Conservation (phyloP, 2,888 invertebrate species). For the Patella depressa region DNA sequence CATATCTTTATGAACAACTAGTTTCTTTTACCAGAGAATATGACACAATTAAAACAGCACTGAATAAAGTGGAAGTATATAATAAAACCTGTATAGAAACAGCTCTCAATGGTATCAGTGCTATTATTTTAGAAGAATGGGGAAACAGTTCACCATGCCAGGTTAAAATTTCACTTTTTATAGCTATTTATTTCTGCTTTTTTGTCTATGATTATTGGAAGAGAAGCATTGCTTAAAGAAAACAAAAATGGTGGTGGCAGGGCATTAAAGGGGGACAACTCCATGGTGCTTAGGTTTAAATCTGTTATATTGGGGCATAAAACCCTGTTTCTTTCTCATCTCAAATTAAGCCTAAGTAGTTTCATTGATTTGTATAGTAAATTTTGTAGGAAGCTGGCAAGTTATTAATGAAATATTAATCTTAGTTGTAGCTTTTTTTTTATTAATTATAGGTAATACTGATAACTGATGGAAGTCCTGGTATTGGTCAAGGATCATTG, state of each 20-base stretch:
- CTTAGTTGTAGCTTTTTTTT: not conserved
- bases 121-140: slow-evolving; percentile 88
- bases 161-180: slow-evolving; percentile 68
- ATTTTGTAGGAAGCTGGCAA: no score
- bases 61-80: slow-evolving; percentile 84
- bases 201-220: no score
- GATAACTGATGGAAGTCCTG: slow-evolving; percentile 83
- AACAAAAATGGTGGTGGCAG: no score
- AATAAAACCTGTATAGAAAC: slow-evolving; percentile 89
- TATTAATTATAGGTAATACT: slow-evolving; percentile 76
- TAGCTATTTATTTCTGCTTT: no score
- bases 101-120: slow-evolving; percentile 84
- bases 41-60: slow-evolving; percentile 82
- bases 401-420: no score
- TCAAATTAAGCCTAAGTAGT: no score
- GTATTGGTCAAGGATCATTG: slow-evolving; percentile 79
- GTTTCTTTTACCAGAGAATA: slow-evolving; percentile 92
- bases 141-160: slow-evolving; percentile 87
- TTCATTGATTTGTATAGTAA: no score
- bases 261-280: no score
- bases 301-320: no score
- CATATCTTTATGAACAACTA: slow-evolving; percentile 72
- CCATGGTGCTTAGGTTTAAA: no score
- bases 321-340: no score
- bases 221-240: no score